phyloP scores from a whole-genome alignment of 1,140 invertebrate species.

The Pachypeltis micranthus region DNA sequence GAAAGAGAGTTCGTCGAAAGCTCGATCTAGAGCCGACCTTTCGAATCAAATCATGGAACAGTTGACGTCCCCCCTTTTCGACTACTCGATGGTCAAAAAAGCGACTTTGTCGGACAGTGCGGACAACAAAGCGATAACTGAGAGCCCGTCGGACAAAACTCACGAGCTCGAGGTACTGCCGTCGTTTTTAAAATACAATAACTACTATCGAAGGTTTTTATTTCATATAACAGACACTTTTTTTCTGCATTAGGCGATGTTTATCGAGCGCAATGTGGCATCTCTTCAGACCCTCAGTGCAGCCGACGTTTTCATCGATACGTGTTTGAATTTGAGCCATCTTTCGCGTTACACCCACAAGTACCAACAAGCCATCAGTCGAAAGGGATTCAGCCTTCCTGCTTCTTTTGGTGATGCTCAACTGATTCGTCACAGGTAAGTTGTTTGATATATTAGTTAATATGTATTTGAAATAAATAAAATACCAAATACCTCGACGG shows the following conservation, averaged over 20 bases:
- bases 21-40: conserved; percentile 46
- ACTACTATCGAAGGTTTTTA: too few species aligned
- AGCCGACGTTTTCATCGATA: conserved; percentile 64
- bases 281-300: conserved; percentile 57
- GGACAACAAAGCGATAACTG: conserved; percentile 20
- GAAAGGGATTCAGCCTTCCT: conserved; percentile 51
- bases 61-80: conserved; percentile 47
- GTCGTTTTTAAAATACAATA: too few species aligned
- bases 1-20: conserved; percentile 38
- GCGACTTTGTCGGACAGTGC: conserved; percentile 27
- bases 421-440: conserved; percentile 48
- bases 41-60: conserved; percentile 52
- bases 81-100: conserved; percentile 33
- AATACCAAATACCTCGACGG: too few species aligned
- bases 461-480: neutral
- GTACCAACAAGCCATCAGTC: conserved; percentile 53
- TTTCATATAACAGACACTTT: too few species aligned
- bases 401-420: conserved; percentile 61
- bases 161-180: conserved; percentile 27
- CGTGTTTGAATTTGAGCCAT: conserved; percentile 61
- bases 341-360: conserved; percentile 60
- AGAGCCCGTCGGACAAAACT: conserved; percentile 14
- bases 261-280: conserved; percentile 40
- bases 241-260: conserved; percentile 39
- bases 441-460: conserved; percentile 12